Evolutionary conservation across 1,140 invertebrate species (phyloP), one percentile per base, ranked within the genome.

Genomic region (Maniola jurtina): DNA sequence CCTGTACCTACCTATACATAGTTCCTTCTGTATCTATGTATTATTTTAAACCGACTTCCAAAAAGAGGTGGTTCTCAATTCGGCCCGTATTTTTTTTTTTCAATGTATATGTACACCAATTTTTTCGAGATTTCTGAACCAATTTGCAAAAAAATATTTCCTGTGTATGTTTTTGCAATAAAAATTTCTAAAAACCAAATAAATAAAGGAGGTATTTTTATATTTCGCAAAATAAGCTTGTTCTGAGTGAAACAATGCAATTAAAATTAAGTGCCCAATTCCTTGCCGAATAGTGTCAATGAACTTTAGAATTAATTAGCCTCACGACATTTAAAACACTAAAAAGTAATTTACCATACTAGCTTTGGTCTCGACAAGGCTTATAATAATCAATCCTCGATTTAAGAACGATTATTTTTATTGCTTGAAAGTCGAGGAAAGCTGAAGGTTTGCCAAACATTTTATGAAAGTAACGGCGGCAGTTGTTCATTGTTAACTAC

Each of bases 331-430:
- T 67, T 67, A 67, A 67, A 67, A 57, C 35, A 61, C 33, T 54
- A 34, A 62, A 67, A 62, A 50, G 40, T 40, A 38, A 67, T 62
- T 67, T 62, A 57, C 40, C 40, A 40, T 62, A 59, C 54, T 60
- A 65, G 64, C 56, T 60, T 57, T 34, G 52, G 57, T 40, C 56
- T 52, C 56, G 54, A 38, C 42, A 38, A 54, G 42, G 15, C 16
- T 16, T 2, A 42, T 5, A 13, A 16, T 52, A 25, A 9, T 52
- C 48, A 52, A 15, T 52, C 48, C 7, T 8, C 48, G 13, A 10
- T 11, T 25, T 13, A 48, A 48, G 13, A 48, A 48, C 45, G 0
- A 13, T 52, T 52, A 25, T 52, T 52, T 52, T 52, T 9, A 52
- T 52, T 52, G 15, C 48, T 52, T 8, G 25, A 45, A 45, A 45